Evolutionary conservation across 2,888 invertebrate genomes (phyloP).

Genomic region (Seira ritae): DNA sequence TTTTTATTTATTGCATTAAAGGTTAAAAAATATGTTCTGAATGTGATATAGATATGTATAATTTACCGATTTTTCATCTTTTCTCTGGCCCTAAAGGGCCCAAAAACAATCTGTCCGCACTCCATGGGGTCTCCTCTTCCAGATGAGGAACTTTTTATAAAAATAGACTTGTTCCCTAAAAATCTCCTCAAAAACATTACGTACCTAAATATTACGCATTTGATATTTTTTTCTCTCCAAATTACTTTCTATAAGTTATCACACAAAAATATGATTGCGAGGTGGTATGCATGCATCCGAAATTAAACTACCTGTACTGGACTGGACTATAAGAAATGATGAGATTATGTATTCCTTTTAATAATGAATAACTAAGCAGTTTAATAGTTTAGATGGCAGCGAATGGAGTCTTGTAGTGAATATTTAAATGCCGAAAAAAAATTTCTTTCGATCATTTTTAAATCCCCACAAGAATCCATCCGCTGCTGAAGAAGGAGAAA

Average conservation of each 20-base stretch:
- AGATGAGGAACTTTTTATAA: constrained; percentile 66
- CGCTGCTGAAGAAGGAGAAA: constrained; percentile 50
- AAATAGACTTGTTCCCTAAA: constrained; percentile 66
- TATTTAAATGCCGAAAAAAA: constrained; percentile 46
- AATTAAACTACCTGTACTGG: not conserved
- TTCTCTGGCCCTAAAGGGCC: constrained; percentile 71
- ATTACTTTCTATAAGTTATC: constrained; percentile 1
- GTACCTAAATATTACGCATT: constrained; percentile 14
- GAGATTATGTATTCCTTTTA: constrained; percentile 9
- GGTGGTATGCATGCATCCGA: constrained; percentile 9
- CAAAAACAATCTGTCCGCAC: constrained; percentile 73
- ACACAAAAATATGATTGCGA: constrained; percentile 5
- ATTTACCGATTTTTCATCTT: constrained; percentile 73
- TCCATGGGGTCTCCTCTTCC: constrained; percentile 70
- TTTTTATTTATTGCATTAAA: constrained; percentile 23
- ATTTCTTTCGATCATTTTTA: constrained; percentile 1
- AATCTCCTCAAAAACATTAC: constrained; percentile 32
- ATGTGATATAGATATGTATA: constrained; percentile 64
- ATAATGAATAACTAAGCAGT: constrained; percentile 12
- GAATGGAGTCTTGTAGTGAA: constrained; percentile 46
- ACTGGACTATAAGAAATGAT: too few relatives aligned
- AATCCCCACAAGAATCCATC: constrained; percentile 1
- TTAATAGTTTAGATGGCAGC: not conserved
- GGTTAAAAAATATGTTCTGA: constrained; percentile 1
- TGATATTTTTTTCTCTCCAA: not conserved